A percentile compares a stretch with the other conserved stretches of the same genome.
Evolutionary conservation across 2,797 vertebrate genomes (phyloP).

Genomic region (Columba guinea): DNA sequence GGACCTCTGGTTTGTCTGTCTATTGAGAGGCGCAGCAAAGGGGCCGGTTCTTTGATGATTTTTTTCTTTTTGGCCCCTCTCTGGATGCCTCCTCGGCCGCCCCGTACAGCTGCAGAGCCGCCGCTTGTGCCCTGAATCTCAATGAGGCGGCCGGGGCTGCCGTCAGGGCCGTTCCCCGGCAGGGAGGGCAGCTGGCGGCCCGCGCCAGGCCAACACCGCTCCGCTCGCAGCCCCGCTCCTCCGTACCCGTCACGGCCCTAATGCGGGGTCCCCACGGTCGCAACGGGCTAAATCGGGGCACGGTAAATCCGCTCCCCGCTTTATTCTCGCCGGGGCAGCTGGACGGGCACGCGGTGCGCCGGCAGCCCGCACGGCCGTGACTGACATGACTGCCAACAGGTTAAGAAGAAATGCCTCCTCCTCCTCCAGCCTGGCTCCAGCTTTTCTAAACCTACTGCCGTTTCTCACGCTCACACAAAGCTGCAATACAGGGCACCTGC

Average conservation of each 20-base stretch:
- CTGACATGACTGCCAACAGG: slow-evolving; percentile 84
- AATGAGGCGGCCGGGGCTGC: slow-evolving; percentile 80
- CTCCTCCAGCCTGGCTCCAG: slow-evolving; percentile 65
- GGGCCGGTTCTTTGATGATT: slow-evolving; percentile 81
- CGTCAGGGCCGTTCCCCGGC: slow-evolving; percentile 70
- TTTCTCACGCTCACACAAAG: slow-evolving; percentile 91
- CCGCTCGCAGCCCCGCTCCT: slow-evolving; percentile 20
- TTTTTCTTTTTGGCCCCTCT: slow-evolving; percentile 77
- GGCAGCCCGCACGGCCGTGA: slow-evolving; percentile 19
- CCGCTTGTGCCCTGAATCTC: slow-evolving; percentile 84
- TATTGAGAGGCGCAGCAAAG: slow-evolving; percentile 70
- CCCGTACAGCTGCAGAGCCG: slow-evolving; percentile 86
- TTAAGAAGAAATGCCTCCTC: slow-evolving; percentile 77
- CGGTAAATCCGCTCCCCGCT: slow-evolving; percentile 50
- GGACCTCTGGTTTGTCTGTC: slow-evolving; percentile 67
- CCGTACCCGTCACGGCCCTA: slow-evolving; percentile 44
- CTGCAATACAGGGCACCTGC: slow-evolving; percentile 88
- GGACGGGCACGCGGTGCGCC: slow-evolving; percentile 56
- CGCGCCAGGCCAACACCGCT: background rate
- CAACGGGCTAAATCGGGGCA: slow-evolving; percentile 44
- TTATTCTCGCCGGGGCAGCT: slow-evolving; percentile 73
- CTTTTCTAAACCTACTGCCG: slow-evolving; percentile 71
- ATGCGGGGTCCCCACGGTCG: slow-evolving; percentile 24
- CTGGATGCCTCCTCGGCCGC: slow-evolving; percentile 80
- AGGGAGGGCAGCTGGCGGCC: slow-evolving; percentile 76